Conservation (phyloP, 2,113 vertebrate genomes). For the Mustela lutreola region DNA sequence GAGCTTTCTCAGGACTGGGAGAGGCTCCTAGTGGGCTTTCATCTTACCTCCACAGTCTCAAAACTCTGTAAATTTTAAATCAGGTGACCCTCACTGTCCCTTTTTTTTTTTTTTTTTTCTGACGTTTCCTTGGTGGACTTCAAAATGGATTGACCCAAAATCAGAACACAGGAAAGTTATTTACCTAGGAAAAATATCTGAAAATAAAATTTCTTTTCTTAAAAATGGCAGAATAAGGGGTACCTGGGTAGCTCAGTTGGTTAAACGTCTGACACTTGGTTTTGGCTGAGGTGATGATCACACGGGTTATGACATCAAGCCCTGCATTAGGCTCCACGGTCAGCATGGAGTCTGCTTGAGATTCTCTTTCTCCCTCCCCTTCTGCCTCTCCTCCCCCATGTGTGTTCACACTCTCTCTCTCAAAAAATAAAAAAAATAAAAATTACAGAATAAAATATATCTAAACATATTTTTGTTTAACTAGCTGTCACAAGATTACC, state of each 20-base stretch:
- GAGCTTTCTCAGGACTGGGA: neutral
- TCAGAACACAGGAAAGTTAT: neutral
- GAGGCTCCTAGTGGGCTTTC: neutral
- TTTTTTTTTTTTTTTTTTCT: neutral
- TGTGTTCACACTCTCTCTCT: neutral
- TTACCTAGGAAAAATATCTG: neutral
- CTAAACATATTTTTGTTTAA: conserved; percentile 1
- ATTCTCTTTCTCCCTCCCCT: neutral
- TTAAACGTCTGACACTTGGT: neutral
- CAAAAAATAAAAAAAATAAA: neutral
- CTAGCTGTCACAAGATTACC: neutral
- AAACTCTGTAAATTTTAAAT: neutral
- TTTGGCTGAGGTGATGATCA: neutral
- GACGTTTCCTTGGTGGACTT: neutral
- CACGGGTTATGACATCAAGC: neutral
- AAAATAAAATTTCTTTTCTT: conserved; percentile 10
- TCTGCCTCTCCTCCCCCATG: neutral
- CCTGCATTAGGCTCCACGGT: neutral
- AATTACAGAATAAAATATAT: neutral
- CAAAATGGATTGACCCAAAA: neutral
- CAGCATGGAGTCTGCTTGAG: neutral
- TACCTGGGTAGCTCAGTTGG: neutral
- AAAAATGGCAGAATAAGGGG: neutral
- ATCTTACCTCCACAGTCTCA: neutral
- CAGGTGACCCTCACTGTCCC: neutral